Conservation (phyloP, 2,797 vertebrate species). For the Spinus olivaceus region DNA sequence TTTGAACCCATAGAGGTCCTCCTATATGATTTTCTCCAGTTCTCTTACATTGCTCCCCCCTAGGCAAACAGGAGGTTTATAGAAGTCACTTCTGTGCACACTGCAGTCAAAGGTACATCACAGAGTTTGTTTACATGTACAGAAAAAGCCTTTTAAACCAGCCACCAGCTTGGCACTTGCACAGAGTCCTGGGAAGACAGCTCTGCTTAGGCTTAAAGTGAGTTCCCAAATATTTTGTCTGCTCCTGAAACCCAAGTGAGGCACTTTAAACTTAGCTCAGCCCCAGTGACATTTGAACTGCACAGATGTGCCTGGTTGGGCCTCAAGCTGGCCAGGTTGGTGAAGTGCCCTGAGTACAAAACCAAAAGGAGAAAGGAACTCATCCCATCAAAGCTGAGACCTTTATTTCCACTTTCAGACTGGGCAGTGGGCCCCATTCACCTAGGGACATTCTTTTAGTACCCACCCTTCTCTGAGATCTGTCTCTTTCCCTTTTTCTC, state of each 20-base stretch:
- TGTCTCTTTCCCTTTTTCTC: neutral
- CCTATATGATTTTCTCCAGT: neutral
- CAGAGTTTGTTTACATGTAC: rapidly evolving
- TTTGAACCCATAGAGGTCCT: neutral
- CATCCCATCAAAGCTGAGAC: neutral
- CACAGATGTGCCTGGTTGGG: neutral
- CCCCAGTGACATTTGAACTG: neutral
- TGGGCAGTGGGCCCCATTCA: neutral
- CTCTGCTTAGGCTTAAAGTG: neutral
- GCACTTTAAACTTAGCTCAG: neutral
- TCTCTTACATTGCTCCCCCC: neutral
- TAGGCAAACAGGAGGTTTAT: neutral
- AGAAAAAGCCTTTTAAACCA: neutral
- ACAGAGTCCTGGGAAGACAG: neutral
- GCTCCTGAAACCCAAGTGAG: neutral
- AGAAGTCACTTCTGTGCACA: neutral
- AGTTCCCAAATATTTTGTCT: neutral
- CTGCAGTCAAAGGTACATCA: neutral
- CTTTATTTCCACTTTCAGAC: neutral
- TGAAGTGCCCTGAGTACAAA: neutral
- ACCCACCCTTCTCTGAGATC: neutral
- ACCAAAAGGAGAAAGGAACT: neutral
- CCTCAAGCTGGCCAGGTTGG: neutral
- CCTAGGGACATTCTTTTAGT: neutral
- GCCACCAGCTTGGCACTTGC: neutral